Evolutionary conservation across 2,888 invertebrate genomes (phyloP).

Genomic region (Acleris sparsana): DNA sequence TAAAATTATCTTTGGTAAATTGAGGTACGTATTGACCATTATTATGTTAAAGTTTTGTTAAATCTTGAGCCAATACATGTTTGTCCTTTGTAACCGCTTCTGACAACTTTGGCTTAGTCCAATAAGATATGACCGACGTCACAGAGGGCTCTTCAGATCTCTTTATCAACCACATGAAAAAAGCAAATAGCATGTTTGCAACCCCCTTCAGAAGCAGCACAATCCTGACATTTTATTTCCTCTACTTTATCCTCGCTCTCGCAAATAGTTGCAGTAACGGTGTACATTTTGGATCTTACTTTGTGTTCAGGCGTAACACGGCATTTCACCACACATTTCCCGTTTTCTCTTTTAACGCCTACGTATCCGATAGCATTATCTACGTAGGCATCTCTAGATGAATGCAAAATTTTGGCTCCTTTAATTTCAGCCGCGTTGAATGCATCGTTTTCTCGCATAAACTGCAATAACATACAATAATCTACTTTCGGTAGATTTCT

Average conservation of each 20-base stretch:
- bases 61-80: neutral
- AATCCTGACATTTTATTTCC: constrained; percentile 39
- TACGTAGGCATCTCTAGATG: constrained; percentile 6
- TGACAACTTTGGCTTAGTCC: constrained; percentile 39
- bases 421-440: neutral
- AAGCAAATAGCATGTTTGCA: constrained; percentile 39
- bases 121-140: constrained; percentile 38
- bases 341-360: neutral
- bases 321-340: neutral
- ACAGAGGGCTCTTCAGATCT: constrained; percentile 40
- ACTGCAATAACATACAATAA: constrained; percentile 1
- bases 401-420: neutral
- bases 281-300: constrained; percentile 6
- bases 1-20: constrained; percentile 1
- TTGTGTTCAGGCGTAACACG: neutral
- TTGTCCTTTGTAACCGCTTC: constrained; percentile 3
- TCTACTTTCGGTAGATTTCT: constrained; percentile 7
- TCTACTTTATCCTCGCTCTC: constrained; percentile 35
- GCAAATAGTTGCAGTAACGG: constrained; percentile 6
- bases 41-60: neutral
- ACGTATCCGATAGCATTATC: constrained; percentile 1
- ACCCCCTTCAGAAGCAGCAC: constrained; percentile 38
- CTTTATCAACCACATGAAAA: constrained; percentile 32
- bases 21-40: neutral
- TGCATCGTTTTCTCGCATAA: neutral